A percentile compares a stretch with the other conserved stretches of the same genome.
Evolutionary conservation across 2,113 vertebrate species (phyloP).

Genomic region (Merops nubicus): DNA sequence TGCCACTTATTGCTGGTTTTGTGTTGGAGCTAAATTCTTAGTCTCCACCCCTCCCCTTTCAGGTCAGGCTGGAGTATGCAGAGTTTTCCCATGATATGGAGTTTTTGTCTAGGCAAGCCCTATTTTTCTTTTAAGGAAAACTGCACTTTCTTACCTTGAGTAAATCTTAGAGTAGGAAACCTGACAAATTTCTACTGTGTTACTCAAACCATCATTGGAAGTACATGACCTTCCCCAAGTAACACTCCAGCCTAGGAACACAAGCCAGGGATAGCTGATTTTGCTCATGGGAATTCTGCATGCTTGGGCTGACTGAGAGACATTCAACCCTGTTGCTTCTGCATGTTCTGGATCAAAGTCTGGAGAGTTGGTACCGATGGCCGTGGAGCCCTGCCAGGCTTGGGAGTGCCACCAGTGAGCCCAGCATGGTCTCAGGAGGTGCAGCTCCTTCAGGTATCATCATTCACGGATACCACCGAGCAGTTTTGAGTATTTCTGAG

Average conservation of each 20-base stretch:
- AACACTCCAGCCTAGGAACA: background rate
- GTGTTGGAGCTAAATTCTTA: background rate
- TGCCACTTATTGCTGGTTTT: background rate
- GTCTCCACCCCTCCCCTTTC: background rate
- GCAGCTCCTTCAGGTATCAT: background rate
- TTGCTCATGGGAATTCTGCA: background rate
- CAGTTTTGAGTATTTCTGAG: background rate
- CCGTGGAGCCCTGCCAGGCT: background rate
- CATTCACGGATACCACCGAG: background rate
- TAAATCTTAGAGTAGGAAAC: background rate
- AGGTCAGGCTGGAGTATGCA: background rate
- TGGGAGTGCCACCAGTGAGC: background rate
- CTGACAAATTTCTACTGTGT: too few species aligned
- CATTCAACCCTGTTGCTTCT: fast-evolving
- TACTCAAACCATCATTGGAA: background rate
- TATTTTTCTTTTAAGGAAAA: background rate
- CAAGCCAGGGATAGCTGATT: background rate
- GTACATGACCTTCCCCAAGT: background rate
- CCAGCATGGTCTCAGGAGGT: background rate
- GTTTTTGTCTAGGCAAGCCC: background rate
- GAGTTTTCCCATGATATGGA: background rate
- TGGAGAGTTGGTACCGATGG: background rate
- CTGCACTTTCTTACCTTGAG: background rate
- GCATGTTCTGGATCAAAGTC: background rate
- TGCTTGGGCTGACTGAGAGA: background rate